Conservation (phyloP, 2,113 vertebrate genomes). For the Notarius quadriscutis region DNA sequence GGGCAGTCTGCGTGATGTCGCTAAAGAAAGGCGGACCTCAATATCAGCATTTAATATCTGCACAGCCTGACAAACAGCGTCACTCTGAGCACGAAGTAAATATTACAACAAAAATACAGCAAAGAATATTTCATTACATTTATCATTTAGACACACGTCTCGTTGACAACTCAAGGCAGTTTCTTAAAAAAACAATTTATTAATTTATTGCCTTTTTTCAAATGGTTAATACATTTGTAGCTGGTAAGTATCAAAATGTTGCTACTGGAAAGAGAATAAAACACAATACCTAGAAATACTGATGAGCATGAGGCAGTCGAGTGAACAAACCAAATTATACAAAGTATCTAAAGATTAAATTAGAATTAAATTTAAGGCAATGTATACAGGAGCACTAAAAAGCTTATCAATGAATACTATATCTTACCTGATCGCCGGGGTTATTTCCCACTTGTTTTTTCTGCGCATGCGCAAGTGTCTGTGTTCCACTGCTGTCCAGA, state of each 20-base stretch:
- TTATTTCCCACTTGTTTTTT: slow-evolving; percentile 15
- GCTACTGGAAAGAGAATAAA: neutral
- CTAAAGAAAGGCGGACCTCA: slow-evolving; percentile 34
- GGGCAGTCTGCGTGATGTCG: neutral
- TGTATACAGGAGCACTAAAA: neutral
- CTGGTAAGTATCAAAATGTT: neutral
- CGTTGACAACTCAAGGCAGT: neutral
- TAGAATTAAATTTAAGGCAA: neutral
- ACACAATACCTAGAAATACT: neutral
- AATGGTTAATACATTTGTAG: neutral
- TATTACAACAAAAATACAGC: neutral
- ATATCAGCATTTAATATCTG: slow-evolving; percentile 41
- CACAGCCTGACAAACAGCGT: slow-evolving; percentile 81
- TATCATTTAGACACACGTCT: neutral
- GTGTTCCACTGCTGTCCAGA: slow-evolving; percentile 36
- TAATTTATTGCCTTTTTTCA: neutral
- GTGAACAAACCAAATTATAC: neutral
- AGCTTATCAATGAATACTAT: neutral
- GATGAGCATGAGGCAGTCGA: too few relatives aligned
- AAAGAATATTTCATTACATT: neutral
- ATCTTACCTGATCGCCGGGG: slow-evolving; percentile 39
- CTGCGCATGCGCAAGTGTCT: slow-evolving; percentile 27
- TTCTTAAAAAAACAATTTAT: neutral
- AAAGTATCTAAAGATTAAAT: too few relatives aligned
- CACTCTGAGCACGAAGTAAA: slow-evolving; percentile 80